phyloP scores from a whole-genome alignment of 2,113 vertebrate species.

The Pogonocichla stellata region DNA sequence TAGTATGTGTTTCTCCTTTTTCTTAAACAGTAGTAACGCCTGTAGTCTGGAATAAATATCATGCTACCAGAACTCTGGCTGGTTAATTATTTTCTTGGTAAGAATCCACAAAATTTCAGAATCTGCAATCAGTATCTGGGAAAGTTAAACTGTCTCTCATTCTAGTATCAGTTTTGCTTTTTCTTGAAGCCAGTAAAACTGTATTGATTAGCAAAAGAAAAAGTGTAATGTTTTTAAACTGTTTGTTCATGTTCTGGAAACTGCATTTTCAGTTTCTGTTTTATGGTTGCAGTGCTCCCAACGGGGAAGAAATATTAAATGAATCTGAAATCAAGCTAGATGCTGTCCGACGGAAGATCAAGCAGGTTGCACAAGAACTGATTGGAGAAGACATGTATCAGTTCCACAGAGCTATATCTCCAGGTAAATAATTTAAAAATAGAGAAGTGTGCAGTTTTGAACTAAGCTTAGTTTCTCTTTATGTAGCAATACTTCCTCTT shows the following conservation, averaged over 20 bases:
- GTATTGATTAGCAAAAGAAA: neutral
- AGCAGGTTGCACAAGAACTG: conserved; percentile 89
- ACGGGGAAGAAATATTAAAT: conserved; percentile 82
- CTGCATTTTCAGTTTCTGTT: neutral
- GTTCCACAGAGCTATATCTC: conserved; percentile 91
- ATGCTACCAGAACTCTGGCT: neutral
- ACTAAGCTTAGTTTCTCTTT: neutral
- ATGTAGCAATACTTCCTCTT: neutral
- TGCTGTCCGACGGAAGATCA: conserved; percentile 87
- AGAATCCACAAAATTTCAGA: neutral
- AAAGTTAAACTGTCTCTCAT: neutral
- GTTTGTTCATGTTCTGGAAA: neutral
- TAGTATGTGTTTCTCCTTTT: neutral
- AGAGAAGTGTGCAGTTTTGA: neutral
- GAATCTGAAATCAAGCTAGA: conserved; percentile 92
- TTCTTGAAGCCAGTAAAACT: neutral
- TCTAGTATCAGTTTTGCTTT: neutral
- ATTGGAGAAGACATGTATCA: conserved; percentile 92
- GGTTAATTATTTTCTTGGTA: neutral
- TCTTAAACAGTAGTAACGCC: neutral
- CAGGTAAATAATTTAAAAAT: conserved; percentile 74
- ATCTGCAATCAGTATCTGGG: neutral
- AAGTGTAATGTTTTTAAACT: neutral
- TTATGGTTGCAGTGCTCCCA: conserved; percentile 79
- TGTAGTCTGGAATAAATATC: neutral